Base-by-base conservation (phyloP, 2,113 vertebrate species). In the Tetraodon nigroviridis region DNA sequence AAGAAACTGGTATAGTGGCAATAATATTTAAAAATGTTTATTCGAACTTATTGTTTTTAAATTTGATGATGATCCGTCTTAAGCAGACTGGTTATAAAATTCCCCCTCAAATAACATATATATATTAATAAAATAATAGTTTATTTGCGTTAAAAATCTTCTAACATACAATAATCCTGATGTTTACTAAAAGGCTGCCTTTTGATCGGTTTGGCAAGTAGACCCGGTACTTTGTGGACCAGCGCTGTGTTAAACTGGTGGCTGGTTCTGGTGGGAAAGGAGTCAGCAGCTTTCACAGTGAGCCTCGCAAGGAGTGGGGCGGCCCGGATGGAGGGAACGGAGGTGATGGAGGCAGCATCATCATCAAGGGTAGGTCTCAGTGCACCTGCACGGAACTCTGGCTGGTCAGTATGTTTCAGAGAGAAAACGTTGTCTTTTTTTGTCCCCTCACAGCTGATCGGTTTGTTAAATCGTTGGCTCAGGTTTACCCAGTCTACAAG, bases 271-370 rank as follows among this genome's bases (percentile, higher is more conserved):
- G 97, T 3, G 97, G 95, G 1, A 81, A 77, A 5, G 97, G 97
- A 0, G 78, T 61, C 21, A 89, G 83, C 60, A 92, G 90, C 78
- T 98, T 98, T 81, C 81, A 92, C 77, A 99, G 97, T 1, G 95
- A 99, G 47, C 97, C 96, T 21, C 83, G 94, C 11, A 99, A 99
- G 82, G 87, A 94, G 61, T 98, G 92, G 74, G 97, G 95, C 0
- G 96, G 96, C n/a, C 97, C 97, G 0, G 93, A 95, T 16, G 97
- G 96, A 13, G 97, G 97, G 7, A 91, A 99, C 1, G 97, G 96
- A 27, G 96, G 97, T 6, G 81, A 90, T 22, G 97, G 97, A 0
- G 96, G 93, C 48, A 91, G 92, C 7, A 62, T 99, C 21, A 85
- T 95, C 71, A 87, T 99, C 58, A 94, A 90, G 90, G 96, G 96